A percentile compares a stretch with the other conserved stretches of the same genome.
These are phyloP conservation scores for Pseudonaja textilis DNA, from an alignment of 2,113 vertebrate genomes.

Conservation along the genomic window DNA sequence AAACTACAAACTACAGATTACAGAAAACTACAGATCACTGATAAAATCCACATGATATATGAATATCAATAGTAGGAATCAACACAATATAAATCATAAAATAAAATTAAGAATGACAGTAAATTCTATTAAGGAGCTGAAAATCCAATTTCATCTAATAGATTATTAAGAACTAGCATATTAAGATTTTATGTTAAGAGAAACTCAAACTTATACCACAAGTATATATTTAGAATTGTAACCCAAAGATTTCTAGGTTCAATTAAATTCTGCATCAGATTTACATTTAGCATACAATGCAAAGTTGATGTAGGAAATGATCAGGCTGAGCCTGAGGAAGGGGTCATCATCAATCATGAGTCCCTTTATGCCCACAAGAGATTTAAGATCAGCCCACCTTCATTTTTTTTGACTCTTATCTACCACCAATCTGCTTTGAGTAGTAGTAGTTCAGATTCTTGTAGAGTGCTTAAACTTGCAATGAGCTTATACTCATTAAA, in stretches of 20 bases:
- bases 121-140: not conserved
- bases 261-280: not conserved
- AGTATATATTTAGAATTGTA: not conserved
- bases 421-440: not conserved
- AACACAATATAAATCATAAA: not conserved
- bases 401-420: not conserved
- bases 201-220: not conserved
- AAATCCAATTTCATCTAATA: not conserved
- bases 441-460: not conserved
- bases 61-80: not conserved
- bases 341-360: not conserved
- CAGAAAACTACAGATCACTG: not conserved
- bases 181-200: not conserved
- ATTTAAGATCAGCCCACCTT: not conserved
- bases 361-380: not conserved
- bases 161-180: not conserved
- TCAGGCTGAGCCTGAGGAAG: not conserved
- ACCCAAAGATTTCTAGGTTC: not conserved
- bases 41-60: not conserved
- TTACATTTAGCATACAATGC: not conserved
- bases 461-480: not conserved
- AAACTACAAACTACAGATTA: not conserved
- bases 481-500: not conserved
- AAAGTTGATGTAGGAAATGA: not conserved
- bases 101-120: not conserved